Evolutionary conservation across 2,797 vertebrate species (phyloP), one percentile per base, ranked within the genome.

Genomic region (Gymnodraco acuticeps): DNA sequence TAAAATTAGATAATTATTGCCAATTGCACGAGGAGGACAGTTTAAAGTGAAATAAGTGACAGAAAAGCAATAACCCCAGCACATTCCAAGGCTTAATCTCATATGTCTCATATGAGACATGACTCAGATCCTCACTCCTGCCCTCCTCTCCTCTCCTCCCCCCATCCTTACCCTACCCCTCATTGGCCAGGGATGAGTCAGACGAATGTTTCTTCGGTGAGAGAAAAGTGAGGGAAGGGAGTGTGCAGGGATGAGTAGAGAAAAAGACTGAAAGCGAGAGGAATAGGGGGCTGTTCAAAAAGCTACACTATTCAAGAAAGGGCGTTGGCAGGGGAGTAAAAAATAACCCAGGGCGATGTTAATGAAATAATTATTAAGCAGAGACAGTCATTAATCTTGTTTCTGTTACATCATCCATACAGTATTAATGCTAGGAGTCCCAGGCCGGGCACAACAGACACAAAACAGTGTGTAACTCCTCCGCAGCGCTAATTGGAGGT

Each of bases 121-220:
- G 87, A 93, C 83, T 92, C 90, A 90, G 83, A 81, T 70, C 66
- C 73, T 75, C 46, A 54, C 70, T 77, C 47, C 63, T 86, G 53
- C 71, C 77, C 69, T 82, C 69, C 64, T 69, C 75, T 64, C 33
- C 48, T 64, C 27, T 54, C 69, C 51, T 70, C 63, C 73, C 65
- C 70, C 73, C 63, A 38, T 78, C 67, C 66, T 77, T 78, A 68
- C 64, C 74, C 67, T 54, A 70, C 68, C 73, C 53, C 84, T 89
- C 84, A 86, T 90, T 91, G 92, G 80, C 75, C 72, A 71, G 38
- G 65, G 85, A 90, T 93, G 88, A 93, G 80, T 93, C 89, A 93
- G 86, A 83, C 69, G 50, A 81, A 84, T 83, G 70, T 48, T 79
- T 82, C 75, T 87, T 82, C 63, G 61, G 75, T 82, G 81, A 81